Evolutionary conservation across 1,140 invertebrate genomes (phyloP), one percentile per base, ranked within the genome.

Genomic region (Drosophila leontia): DNA sequence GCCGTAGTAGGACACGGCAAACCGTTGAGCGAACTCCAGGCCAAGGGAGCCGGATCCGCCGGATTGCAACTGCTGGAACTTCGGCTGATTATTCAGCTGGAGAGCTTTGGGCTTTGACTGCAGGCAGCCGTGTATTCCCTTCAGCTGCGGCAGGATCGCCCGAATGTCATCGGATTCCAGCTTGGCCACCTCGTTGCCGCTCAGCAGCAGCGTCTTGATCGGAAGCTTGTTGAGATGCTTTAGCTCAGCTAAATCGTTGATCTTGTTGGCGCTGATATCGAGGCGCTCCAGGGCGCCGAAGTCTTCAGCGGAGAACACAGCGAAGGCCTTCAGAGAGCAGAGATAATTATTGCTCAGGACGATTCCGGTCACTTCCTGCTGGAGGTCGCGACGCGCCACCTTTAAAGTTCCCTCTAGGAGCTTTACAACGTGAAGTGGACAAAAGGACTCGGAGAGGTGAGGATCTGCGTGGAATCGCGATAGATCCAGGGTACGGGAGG

Each of bases 341-440:
- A 84, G 13, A 41, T 56, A 77, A 35, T 84, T 84, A 23, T 84
- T 79, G 29, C 42, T 37, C 3, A 84, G 17, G 3, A 60, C 44
- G 1, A 84, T 23, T 3, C 53, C 41, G 0, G 26, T 7, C 5
- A 84, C 15, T 19, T 26, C n/a, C 1, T 56, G 55, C 44, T 62
- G 34, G 1, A 63, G 15, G 0, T 45, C 11, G 0, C 23, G 8
- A 35, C 13, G 23, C 64, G 44, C 4, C 32, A 35, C 1, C 17
- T 2, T 19, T 6, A 53, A 13, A 3, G 76, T 34, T 15, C 15
- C 19, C 8, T 55, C 32, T 7, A 84, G 15, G 8, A 69, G n/a
- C 7, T 51, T 26, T 3, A 19, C 9, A n/a, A 65, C 44, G 58
- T 82, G 47, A 6, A 86, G 29, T 0, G 82, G 55, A 13, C 62